Evolutionary conservation across 2,113 vertebrate genomes (phyloP).

Genomic region (Cebidichthys violaceus): DNA sequence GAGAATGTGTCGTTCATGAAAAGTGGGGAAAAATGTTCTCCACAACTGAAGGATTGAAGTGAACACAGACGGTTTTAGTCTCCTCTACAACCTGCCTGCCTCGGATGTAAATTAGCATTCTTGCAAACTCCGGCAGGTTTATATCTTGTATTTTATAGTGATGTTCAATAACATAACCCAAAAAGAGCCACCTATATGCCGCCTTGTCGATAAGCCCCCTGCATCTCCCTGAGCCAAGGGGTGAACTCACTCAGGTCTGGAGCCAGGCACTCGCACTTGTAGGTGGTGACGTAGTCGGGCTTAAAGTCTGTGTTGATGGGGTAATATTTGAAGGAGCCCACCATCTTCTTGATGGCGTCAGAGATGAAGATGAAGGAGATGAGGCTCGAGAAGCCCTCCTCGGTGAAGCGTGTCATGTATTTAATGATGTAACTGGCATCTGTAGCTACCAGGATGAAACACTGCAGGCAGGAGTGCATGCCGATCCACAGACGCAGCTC

Average conservation of each 20-base stretch:
- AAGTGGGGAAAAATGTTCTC: no score
- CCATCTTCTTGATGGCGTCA: constrained; percentile 98
- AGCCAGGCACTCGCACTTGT: constrained; percentile 95
- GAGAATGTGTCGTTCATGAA: no score
- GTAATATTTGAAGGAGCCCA: constrained; percentile 91
- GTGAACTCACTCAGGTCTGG: constrained; percentile 91
- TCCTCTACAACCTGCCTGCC: no score
- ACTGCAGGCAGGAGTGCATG: constrained; percentile 95
- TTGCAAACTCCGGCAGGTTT: not conserved
- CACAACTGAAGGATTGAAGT: no score
- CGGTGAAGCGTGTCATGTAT: constrained; percentile 98
- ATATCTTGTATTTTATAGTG: no score
- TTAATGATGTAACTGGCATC: constrained; percentile 98
- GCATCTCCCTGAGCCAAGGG: constrained; percentile 49
- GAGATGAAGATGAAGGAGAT: constrained; percentile 99
- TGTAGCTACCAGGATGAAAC: constrained; percentile 92
- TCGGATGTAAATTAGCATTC: no score
- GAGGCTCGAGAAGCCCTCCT: constrained; percentile 98
- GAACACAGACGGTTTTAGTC: no score
- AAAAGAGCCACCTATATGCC: not conserved
- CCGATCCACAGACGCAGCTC: constrained; percentile 98
- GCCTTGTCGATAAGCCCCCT: not conserved
- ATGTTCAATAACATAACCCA: not conserved
- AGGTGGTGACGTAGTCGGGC: constrained; percentile 92
- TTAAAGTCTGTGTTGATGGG: constrained; percentile 96